Evolutionary conservation across 2,888 invertebrate species (phyloP).

Genomic region (Diarsia mendica): DNA sequence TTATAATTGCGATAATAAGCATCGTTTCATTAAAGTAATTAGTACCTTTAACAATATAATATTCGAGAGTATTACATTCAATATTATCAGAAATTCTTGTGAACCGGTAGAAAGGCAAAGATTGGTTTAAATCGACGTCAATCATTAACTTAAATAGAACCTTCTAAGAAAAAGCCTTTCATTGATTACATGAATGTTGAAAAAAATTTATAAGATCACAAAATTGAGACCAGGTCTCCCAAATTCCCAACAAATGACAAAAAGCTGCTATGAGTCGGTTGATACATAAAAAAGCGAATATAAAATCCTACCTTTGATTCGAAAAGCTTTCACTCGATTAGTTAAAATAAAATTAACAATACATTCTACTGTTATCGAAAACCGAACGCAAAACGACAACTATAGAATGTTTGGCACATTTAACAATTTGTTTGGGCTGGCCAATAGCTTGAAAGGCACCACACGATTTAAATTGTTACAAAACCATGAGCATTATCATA

Average conservation of each 20-base stretch:
- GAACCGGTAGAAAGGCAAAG: neutral
- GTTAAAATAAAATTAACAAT: slow-evolving; percentile 38
- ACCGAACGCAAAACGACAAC: slow-evolving; percentile 40
- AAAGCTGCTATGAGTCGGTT: neutral
- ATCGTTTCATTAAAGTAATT: slow-evolving; percentile 8
- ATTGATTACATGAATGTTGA: neutral
- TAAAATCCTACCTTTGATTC: slow-evolving; percentile 13
- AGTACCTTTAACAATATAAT: neutral
- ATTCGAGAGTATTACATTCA: neutral
- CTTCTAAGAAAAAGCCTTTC: neutral
- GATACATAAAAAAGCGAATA: neutral
- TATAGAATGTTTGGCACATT: slow-evolving; percentile 36
- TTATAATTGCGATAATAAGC: slow-evolving; percentile 18
- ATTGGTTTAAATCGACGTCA: neutral
- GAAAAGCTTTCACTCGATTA: slow-evolving; percentile 37
- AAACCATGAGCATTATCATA: neutral
- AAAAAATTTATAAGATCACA: neutral
- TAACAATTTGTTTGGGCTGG: slow-evolving; percentile 22
- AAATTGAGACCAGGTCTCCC: neutral
- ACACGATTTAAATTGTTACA: neutral
- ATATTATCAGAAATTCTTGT: neutral
- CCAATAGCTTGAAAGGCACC: neutral
- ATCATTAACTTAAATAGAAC: neutral
- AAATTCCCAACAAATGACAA: neutral
- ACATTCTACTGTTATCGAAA: slow-evolving; percentile 30